A percentile compares a stretch with the other conserved stretches of the same genome.
phyloP scores from a whole-genome alignment of 2,113 vertebrate species.

The Micronisus gabar region DNA sequence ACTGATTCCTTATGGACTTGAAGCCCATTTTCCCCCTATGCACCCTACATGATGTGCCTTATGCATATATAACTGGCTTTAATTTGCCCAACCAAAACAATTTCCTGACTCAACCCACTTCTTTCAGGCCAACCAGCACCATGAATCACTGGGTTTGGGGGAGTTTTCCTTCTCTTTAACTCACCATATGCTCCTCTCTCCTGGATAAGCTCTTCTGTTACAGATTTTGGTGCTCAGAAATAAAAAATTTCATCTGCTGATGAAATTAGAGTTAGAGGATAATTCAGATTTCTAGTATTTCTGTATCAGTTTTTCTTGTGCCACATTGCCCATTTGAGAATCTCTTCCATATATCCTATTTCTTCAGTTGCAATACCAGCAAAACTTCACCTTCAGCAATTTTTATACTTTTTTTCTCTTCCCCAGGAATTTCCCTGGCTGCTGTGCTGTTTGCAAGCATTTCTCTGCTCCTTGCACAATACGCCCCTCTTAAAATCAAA shows the following conservation, averaged over 20 bases:
- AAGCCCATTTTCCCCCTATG: background rate
- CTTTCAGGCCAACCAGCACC: background rate
- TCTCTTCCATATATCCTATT: background rate
- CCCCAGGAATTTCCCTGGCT: background rate
- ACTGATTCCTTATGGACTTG: background rate
- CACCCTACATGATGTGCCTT: too few relatives aligned
- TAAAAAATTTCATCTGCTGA: background rate
- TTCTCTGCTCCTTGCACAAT: too few relatives aligned
- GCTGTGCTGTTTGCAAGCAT: background rate
- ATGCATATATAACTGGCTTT: too few relatives aligned
- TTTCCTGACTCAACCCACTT: background rate
- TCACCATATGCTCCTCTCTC: background rate
- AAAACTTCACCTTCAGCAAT: background rate
- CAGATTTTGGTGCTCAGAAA: background rate
- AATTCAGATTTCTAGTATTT: background rate
- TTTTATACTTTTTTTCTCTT: background rate
- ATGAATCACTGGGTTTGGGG: background rate
- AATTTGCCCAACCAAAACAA: background rate
- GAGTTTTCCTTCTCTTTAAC: background rate
- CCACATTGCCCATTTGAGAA: background rate
- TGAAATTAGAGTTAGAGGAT: background rate
- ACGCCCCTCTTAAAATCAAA: background rate
- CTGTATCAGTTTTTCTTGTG: background rate
- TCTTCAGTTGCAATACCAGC: background rate
- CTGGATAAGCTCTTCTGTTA: background rate